Conservation (phyloP, 2,888 invertebrate genomes). For the Cataglyphis albicans region DNA sequence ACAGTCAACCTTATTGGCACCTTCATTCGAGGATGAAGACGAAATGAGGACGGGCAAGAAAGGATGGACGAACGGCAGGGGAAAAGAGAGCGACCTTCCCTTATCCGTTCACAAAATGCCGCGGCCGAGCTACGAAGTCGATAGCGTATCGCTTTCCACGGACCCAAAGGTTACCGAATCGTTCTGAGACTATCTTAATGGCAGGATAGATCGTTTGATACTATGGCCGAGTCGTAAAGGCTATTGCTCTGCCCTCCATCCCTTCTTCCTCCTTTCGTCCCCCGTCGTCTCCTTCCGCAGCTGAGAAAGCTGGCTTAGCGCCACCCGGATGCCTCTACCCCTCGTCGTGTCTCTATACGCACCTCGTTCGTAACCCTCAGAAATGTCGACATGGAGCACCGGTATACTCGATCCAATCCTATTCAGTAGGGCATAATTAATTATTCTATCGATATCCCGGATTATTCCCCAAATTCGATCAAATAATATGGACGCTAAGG, state of each 20-base stretch:
- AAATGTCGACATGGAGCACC: slow-evolving; percentile 65
- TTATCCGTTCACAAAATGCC: slow-evolving; percentile 81
- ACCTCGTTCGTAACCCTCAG: slow-evolving; percentile 77
- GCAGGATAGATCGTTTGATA: slow-evolving; percentile 86
- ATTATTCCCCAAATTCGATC: slow-evolving; percentile 13
- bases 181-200: slow-evolving; percentile 86
- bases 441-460: slow-evolving; percentile 50
- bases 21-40: slow-evolving; percentile 71
- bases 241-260: slow-evolving; percentile 84
- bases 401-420: slow-evolving; percentile 70
- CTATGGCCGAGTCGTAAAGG: slow-evolving; percentile 86
- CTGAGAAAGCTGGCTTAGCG: slow-evolving; percentile 79
- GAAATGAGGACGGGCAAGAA: slow-evolving; percentile 75
- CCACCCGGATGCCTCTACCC: slow-evolving; percentile 72
- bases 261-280: slow-evolving; percentile 66
- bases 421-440: slow-evolving; percentile 70
- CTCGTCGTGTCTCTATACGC: slow-evolving; percentile 72
- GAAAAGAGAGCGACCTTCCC: slow-evolving; percentile 71
- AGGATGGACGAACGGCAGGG: slow-evolving; percentile 63
- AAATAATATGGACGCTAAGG: not conserved
- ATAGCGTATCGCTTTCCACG: slow-evolving; percentile 85
- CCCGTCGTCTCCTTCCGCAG: slow-evolving; percentile 62
- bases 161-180: slow-evolving; percentile 86
- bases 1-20: slow-evolving; percentile 66
- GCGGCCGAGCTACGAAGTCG: slow-evolving; percentile 80